These are phyloP conservation scores for Festucalex cinctus DNA, from an alignment of 2,113 vertebrate genomes.

Conservation along the genomic window DNA sequence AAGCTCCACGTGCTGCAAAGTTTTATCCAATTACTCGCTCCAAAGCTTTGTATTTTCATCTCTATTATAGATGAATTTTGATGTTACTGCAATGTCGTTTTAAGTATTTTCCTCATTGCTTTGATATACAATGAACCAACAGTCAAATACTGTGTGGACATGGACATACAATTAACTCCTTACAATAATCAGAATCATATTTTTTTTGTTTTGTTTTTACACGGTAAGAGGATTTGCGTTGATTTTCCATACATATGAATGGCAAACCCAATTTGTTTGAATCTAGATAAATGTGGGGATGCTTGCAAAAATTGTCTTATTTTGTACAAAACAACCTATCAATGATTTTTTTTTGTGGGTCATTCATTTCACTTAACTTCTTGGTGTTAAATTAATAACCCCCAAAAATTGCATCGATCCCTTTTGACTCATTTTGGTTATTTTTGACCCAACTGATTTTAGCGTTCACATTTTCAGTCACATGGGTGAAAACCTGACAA, in stretches of 20 bases:
- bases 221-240: background rate
- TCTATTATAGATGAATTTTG: conserved; percentile 64
- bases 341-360: too few relatives aligned
- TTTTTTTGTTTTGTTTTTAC: background rate
- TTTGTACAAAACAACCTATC: too few relatives aligned
- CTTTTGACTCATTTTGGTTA: too few relatives aligned
- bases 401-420: too few relatives aligned
- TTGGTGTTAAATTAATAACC: too few relatives aligned
- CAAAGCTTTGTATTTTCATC: conserved; percentile 67
- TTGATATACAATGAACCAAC: conserved; percentile 27
- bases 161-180: background rate
- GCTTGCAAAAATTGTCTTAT: too few relatives aligned
- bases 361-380: too few relatives aligned
- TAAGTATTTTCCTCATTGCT: conserved; percentile 18
- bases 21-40: conserved; percentile 72
- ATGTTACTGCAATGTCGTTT: conserved; percentile 50
- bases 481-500: too few relatives aligned
- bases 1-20: conserved; percentile 55
- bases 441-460: too few relatives aligned
- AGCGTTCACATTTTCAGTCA: too few relatives aligned
- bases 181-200: background rate
- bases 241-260: background rate
- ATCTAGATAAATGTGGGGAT: too few relatives aligned
- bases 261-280: too few relatives aligned
- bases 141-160: conserved; percentile 25